Evolutionary conservation across 2,888 invertebrate species (phyloP).

Genomic region (Molanna angustata): DNA sequence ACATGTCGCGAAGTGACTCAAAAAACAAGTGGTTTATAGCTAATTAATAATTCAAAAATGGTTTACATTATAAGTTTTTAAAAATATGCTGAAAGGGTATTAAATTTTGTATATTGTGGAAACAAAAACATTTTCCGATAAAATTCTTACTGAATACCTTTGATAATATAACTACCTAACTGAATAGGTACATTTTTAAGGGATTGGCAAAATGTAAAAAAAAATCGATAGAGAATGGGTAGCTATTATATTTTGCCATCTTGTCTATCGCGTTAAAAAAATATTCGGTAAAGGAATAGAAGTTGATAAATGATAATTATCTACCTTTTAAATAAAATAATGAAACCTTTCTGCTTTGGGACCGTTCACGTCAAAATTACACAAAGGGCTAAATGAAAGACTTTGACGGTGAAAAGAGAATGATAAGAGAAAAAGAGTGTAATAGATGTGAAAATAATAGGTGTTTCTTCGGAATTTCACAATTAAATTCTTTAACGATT

Average conservation of each 20-base stretch:
- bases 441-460: constrained; percentile 20
- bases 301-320: constrained; percentile 1
- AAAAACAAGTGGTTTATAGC: too few relatives aligned
- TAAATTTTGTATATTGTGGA: too few relatives aligned
- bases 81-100: too few relatives aligned
- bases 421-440: constrained; percentile 22
- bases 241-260: not conserved
- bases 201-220: too few relatives aligned
- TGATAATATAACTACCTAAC: too few relatives aligned
- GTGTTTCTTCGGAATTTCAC: constrained; percentile 33
- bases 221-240: not conserved
- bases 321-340: not conserved
- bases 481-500: constrained; percentile 29
- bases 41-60: too few relatives aligned
- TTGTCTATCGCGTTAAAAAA: not conserved
- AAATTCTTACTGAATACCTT: too few relatives aligned
- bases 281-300: not conserved
- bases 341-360: too few relatives aligned
- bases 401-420: constrained; percentile 24
- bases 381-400: constrained; percentile 25
- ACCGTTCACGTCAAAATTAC: constrained; percentile 20
- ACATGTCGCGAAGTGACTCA: too few relatives aligned
- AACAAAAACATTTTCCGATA: too few relatives aligned
- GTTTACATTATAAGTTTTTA: too few relatives aligned
- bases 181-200: too few relatives aligned